phyloP scores from a whole-genome alignment of 2,113 vertebrate genomes.

The Azemiops feae region DNA sequence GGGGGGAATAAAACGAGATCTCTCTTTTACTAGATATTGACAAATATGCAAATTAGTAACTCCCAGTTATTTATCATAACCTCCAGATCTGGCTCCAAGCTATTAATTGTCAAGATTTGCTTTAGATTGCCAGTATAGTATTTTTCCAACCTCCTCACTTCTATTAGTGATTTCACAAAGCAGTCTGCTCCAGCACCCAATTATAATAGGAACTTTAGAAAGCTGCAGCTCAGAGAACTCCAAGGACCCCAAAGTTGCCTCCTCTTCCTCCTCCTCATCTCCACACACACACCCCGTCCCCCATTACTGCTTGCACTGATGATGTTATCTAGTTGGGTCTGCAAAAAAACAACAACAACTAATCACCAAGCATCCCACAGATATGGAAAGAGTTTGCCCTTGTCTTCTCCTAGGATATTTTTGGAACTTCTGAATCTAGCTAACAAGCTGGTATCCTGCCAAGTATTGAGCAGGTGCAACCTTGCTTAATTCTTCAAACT shows the following conservation, averaged over 20 bases:
- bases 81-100: background rate
- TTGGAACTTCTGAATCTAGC: background rate
- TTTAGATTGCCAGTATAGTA: background rate
- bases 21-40: background rate
- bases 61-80: background rate
- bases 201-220: background rate
- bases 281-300: no score
- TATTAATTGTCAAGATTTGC: background rate
- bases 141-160: background rate
- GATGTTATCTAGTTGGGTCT: background rate
- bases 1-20: background rate
- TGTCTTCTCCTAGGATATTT: background rate
- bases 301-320: background rate
- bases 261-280: no score
- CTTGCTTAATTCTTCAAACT: background rate
- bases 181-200: constrained; percentile 11
- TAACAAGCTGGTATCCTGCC: background rate
- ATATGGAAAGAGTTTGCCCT: background rate
- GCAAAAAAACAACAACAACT: background rate
- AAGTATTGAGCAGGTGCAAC: background rate
- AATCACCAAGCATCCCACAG: no score
- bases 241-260: background rate
- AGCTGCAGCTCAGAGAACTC: fast-evolving
- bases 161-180: constrained; percentile 28
- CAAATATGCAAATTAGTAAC: background rate